Conservation (phyloP, 2,113 vertebrate genomes). For the Zootoca vivipara region DNA sequence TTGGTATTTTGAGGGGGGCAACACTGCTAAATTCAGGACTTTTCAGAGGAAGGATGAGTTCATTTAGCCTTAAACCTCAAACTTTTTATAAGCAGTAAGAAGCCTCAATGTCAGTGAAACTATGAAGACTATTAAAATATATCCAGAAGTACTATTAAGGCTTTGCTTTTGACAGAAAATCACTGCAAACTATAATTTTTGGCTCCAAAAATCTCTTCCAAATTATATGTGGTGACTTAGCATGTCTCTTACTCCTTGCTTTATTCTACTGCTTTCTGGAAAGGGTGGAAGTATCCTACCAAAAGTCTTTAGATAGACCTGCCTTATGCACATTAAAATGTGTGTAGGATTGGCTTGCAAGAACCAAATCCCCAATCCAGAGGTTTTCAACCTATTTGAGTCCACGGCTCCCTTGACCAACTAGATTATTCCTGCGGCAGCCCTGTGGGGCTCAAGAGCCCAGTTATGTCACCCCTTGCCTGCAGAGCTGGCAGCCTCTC, state of each 20-base stretch:
- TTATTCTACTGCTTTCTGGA: neutral
- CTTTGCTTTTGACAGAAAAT: neutral
- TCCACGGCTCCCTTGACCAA: no score
- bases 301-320: neutral
- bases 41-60: neutral
- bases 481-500: no score
- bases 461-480: no score
- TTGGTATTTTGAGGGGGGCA: neutral
- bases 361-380: neutral
- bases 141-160: neutral
- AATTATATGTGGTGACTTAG: neutral
- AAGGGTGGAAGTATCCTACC: neutral
- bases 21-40: neutral
- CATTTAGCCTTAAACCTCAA: fast-evolving
- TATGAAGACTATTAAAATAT: slow-evolving; percentile 5
- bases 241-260: neutral
- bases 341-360: neutral
- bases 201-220: neutral
- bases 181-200: neutral
- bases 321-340: neutral
- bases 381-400: no score
- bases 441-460: no score
- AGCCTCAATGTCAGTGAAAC: neutral
- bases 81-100: fast-evolving
- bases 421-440: no score